Base-by-base conservation (phyloP, 1,140 invertebrate genomes). In the Drosophila erecta region DNA sequence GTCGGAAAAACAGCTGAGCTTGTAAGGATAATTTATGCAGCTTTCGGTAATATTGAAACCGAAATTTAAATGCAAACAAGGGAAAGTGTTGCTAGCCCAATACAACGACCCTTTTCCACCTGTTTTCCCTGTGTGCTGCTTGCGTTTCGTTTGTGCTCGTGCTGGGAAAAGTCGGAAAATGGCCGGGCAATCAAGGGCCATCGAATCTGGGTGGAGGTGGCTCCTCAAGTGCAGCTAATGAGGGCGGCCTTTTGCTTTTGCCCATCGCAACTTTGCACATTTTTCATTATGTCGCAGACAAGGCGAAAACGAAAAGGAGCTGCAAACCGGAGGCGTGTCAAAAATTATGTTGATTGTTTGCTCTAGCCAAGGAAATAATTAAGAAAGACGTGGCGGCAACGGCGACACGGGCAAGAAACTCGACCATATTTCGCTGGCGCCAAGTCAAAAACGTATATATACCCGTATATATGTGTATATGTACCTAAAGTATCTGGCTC, bases 311-410 rank as follows among this genome's bases (percentile, higher is more conserved):
- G 49, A 66, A 33, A 41, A 8, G 14, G 20, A 67, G 59, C 60
- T 30, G 44, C 41, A 38, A 56, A 56, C 27, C 17, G 27, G 49
- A 24, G 80, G 83, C 70, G 75, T 87, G 75, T 79, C 79, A 76
- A 58, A 76, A 86, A 87, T 87, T 86, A 87, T 86, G 79, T 71
- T 87, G 83, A 87, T 86, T 86, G 83, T 86, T 86, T 87, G 81
- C 75, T 66, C 53, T 70, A 71, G 65, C 83, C 83, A 86, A 86
- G 83, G 75, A 86, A 86, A 83, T 86, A 86, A 86, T 86, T 86
- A 87, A 87, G 83, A 69, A 67, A 75, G 72, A 75, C 60, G 54
- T 73, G 70, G 80, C 80, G 67, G 60, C 64, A 54, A 15, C 37
- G 41, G 44, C 51, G 47, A 50, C 43, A 62, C 35, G 41, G 65